Base-by-base conservation (phyloP, 2,888 invertebrate genomes). In the Bhutanitis thaidina region DNA sequence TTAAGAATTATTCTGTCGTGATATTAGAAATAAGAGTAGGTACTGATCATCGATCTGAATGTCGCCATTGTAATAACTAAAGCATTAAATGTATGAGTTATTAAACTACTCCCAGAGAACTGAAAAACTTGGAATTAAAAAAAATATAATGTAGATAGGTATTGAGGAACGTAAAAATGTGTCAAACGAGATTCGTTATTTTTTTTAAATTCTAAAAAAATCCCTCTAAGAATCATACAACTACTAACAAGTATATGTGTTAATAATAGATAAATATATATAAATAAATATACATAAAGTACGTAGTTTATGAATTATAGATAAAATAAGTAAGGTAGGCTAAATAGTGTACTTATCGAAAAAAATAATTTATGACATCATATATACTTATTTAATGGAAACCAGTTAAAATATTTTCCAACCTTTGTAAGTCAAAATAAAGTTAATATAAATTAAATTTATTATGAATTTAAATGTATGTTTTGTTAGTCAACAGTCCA, bases 11-110 rank as follows among this genome's bases (percentile, higher is more conserved):
- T 71, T 63, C 76, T 58, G 69, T 56, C 73, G 87, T 86, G 87
- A 86, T 87, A 88, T 70, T 86, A 86, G 45, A 76, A 46, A 49
- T 86, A 84, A 86, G 73, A 70, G 70, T 83, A 83, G 75, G 73
- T 82, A 78, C 68, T 64, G 57, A 56, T 46, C 51, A 57, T 66
- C 59, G 69, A 70, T 70, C 69, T 71, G 65, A 66, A 56, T 56
- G 25, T 32, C 13, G 43, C 43, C 20, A 32, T 25, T 30, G 7
- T 45, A 45, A 29, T 41, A 45, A 46, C n/a, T 20, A 12, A 45
- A 41, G 29, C 45, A 51, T 51, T 41, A n/a, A 45, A 51, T 51
- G 51, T 45, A 37, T 52, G 58, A 56, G 60, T 58, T 57, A 55
- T 55, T 55, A 30, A 36, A 45, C 35, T 35, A 40, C 27, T 40